These are phyloP conservation scores for Drosophila dunni DNA, from an alignment of 1,140 invertebrate genomes.

Conservation along the genomic window DNA sequence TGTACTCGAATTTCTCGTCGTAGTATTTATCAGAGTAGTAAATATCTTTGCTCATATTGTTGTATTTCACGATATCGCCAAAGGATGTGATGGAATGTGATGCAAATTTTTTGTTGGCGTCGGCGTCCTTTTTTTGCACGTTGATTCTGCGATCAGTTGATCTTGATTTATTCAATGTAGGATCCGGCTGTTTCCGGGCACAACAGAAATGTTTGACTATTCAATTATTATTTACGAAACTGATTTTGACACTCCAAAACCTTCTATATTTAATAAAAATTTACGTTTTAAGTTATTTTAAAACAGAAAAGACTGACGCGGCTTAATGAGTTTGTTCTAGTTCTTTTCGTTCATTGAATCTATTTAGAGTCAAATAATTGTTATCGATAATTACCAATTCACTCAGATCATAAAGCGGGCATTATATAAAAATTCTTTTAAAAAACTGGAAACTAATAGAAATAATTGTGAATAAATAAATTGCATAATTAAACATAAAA, in stretches of 20 bases:
- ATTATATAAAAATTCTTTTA: no score
- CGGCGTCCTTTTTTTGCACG: slow-evolving; percentile 52
- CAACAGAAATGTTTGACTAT: neutral
- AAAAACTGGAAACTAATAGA: no score
- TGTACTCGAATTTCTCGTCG: slow-evolving; percentile 94
- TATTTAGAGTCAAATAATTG: neutral
- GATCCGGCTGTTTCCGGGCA: neutral
- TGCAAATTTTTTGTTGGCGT: slow-evolving; percentile 31
- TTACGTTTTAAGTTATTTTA: slow-evolving; percentile 43
- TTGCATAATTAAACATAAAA: no score
- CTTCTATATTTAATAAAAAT: slow-evolving; percentile 16
- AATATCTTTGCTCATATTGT: slow-evolving; percentile 87
- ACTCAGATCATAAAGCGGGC: neutral
- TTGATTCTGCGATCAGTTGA: slow-evolving; percentile 2
- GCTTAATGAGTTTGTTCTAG: slow-evolving; percentile 35
- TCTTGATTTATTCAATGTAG: neutral
- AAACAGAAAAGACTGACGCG: slow-evolving; percentile 68
- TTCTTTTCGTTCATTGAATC: slow-evolving; percentile 9
- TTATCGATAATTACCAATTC: slow-evolving; percentile 4
- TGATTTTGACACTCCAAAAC: neutral
- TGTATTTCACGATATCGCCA: neutral
- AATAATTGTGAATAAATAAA: no score
- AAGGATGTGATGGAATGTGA: slow-evolving; percentile 39
- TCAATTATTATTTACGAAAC: neutral
- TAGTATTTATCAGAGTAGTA: slow-evolving; percentile 97